These are phyloP conservation scores for Acanthisitta chloris DNA, from an alignment of 2,113 vertebrate genomes.

Conservation along the genomic window DNA sequence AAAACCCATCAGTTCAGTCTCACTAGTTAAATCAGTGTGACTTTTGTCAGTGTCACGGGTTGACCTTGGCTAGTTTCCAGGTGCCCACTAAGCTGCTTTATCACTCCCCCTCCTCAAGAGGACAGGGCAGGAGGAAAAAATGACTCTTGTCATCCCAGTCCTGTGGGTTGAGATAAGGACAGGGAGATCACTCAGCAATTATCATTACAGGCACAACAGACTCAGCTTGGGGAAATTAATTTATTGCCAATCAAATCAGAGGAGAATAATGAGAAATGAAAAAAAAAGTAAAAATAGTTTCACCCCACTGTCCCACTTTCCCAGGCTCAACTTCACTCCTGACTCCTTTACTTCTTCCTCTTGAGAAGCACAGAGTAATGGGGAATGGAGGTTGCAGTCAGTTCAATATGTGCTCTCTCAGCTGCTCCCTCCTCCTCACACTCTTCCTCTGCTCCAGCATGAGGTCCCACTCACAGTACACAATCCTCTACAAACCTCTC, in stretches of 20 bases:
- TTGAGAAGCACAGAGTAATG: background rate
- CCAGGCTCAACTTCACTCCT: background rate
- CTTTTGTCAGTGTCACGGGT: background rate
- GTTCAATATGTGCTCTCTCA: background rate
- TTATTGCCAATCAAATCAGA: background rate
- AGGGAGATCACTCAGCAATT: background rate
- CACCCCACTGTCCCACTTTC: background rate
- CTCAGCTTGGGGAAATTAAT: background rate
- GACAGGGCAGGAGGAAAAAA: background rate
- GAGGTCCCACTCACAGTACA: accelerated
- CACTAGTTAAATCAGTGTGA: background rate
- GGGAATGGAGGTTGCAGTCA: background rate
- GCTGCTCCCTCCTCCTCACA: background rate
- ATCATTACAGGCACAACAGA: background rate
- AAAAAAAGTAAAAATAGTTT: background rate
- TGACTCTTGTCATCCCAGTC: too few relatives aligned
- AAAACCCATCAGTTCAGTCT: background rate
- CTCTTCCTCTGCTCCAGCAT: background rate
- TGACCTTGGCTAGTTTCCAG: background rate
- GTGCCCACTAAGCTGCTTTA: background rate
- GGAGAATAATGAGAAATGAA: background rate
- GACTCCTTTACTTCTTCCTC: background rate
- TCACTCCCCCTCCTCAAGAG: background rate
- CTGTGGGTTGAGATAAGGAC: background rate
- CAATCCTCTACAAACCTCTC: background rate